A percentile compares a stretch with the other conserved stretches of the same genome.
Conservation (phyloP, 2,888 invertebrate genomes). For the Cyaniris semiargus region DNA sequence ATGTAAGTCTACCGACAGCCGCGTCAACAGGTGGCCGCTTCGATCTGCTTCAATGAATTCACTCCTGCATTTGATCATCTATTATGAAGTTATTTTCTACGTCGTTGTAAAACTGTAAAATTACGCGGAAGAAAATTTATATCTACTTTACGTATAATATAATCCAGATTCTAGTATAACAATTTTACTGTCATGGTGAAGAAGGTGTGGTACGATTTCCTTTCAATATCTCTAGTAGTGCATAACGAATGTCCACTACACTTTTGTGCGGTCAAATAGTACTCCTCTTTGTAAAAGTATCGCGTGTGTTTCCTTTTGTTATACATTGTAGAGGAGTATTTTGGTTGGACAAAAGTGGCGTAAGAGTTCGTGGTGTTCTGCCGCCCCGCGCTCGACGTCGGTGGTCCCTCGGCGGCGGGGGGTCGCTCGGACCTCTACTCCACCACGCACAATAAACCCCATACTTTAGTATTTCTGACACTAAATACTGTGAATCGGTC, state of each 20-base stretch:
- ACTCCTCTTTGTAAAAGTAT: background rate
- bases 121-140: background rate
- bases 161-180: background rate
- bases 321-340: background rate
- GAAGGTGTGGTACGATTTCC: too few species aligned
- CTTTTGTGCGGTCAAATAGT: background rate
- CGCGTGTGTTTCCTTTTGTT: background rate
- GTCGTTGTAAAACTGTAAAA: background rate
- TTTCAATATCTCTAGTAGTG: background rate
- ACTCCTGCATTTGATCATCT: background rate
- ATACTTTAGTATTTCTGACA: slow-evolving; percentile 10
- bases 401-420: slow-evolving; percentile 39
- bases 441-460: slow-evolving; percentile 35
- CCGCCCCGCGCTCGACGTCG: slow-evolving; percentile 36
- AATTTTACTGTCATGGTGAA: background rate
- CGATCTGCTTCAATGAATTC: background rate
- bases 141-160: too few species aligned
- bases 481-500: background rate
- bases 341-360: background rate
- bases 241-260: background rate
- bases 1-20: background rate
- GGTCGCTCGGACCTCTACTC: slow-evolving; percentile 35
- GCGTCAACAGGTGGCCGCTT: background rate
- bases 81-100: background rate
- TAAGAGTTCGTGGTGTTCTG: slow-evolving; percentile 17